Base-by-base conservation (phyloP, 2,797 vertebrate genomes). In the Toxotes lorentzi region DNA sequence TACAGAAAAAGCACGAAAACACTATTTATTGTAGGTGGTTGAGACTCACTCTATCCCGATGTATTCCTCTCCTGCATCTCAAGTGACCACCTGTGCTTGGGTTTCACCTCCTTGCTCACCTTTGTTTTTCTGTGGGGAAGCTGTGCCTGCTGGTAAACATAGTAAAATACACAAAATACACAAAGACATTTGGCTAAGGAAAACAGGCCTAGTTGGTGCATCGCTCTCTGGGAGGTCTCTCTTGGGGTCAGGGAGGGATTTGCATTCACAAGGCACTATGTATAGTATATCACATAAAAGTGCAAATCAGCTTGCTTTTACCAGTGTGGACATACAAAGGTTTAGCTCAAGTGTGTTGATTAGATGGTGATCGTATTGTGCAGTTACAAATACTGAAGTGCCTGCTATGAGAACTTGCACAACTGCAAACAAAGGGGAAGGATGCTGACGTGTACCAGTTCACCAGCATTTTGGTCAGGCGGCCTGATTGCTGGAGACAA, bases 81-180 rank as follows among this genome's bases (percentile, higher is more conserved):
- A 54, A 35, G 69, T 84, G 71, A 78, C 77, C 57, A 14, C 59
- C 54, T 57, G 71, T 51, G 71, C 70, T 79, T 78, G 67, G 67
- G 69, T 86, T 84, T 79, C 76, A 76, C 70, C 32, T 45, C 58
- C 38, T 24, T n/a, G 32, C 23, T 66, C 53, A 61, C 14, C 47
- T 54, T 76, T 63, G 34, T 60, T 59, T 75, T 67, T 68, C 50
- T 43, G 24, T 40, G 45, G 17, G 12, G 32, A 65, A 66, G 45
- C 27, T 19, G 19, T 73, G 45, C 47, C 30, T 27, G 45, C 64
- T 21, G 32, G 30, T 38, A 12, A 50, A 61, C 27, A 32, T 3
- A 30, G 12, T 35, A 35, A 47, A 59, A 19, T 17, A 35, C 41
- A 45, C 13, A n/a, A n/a, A n/a, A n/a, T n/a, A n/a, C n/a, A n/a